phyloP scores from a whole-genome alignment of 2,113 vertebrate species.

The Merops nubicus region DNA sequence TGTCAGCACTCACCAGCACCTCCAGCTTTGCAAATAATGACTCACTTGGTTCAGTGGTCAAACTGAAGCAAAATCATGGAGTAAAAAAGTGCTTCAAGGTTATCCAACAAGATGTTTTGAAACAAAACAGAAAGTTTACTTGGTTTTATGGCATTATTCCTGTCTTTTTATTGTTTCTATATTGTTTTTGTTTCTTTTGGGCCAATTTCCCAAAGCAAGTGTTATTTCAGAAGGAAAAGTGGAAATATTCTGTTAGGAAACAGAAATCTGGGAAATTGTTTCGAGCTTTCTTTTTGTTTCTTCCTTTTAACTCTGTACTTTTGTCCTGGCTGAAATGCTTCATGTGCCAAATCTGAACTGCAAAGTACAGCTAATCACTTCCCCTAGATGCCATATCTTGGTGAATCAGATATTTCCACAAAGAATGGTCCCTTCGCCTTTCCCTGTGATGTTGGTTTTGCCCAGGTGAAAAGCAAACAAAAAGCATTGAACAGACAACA shows the following conservation, averaged over 20 bases:
- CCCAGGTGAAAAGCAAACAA: not conserved
- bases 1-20: conserved; percentile 14
- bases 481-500: not conserved
- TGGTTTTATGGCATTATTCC: not conserved
- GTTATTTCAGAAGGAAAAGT: not conserved
- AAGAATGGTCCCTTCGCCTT: not conserved
- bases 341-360: not conserved
- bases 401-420: not conserved
- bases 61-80: not conserved
- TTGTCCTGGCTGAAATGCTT: not conserved
- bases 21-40: not conserved
- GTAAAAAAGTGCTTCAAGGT: conserved; percentile 1
- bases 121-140: not conserved
- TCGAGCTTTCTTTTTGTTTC: not conserved
- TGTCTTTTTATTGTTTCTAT: not conserved
- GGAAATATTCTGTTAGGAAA: not conserved
- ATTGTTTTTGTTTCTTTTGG: too few relatives aligned
- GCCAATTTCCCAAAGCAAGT: not conserved
- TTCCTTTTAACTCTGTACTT: not conserved
- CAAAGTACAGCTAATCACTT: not conserved
- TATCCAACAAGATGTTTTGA: not conserved
- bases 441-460: not conserved
- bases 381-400: not conserved
- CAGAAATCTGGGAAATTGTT: not conserved
- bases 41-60: conserved; percentile 23